phyloP scores from a whole-genome alignment of 2,113 vertebrate genomes.

The Melozone crissalis region DNA sequence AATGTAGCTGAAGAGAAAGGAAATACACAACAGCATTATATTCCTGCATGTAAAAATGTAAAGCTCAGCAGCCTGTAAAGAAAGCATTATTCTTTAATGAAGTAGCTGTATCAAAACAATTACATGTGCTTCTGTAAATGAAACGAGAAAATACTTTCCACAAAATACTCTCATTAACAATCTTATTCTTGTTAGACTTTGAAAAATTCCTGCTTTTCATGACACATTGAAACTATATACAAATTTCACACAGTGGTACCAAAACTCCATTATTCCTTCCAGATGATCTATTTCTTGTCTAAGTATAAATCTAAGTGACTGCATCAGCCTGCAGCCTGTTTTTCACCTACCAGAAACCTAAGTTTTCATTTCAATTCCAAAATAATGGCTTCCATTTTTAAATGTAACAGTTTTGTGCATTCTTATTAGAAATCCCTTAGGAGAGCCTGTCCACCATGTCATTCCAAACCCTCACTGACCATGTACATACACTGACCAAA shows the following conservation, averaged over 20 bases:
- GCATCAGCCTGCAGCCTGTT: background rate
- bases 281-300: background rate
- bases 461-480: background rate
- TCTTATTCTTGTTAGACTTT: background rate
- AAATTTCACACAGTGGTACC: background rate
- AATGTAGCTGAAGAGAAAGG: background rate
- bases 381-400: background rate
- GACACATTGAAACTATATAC: background rate
- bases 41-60: background rate
- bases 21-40: background rate
- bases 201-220: background rate
- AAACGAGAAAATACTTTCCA: background rate
- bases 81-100: background rate
- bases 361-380: background rate
- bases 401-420: background rate
- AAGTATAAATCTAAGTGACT: background rate
- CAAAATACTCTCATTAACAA: background rate
- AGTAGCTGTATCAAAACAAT: background rate
- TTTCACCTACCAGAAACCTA: background rate
- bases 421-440: background rate
- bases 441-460: background rate
- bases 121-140: background rate
- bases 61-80: background rate
- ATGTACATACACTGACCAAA: background rate
- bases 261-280: background rate